Base-by-base conservation (phyloP, 2,797 vertebrate genomes). In the Sebastes minor region DNA sequence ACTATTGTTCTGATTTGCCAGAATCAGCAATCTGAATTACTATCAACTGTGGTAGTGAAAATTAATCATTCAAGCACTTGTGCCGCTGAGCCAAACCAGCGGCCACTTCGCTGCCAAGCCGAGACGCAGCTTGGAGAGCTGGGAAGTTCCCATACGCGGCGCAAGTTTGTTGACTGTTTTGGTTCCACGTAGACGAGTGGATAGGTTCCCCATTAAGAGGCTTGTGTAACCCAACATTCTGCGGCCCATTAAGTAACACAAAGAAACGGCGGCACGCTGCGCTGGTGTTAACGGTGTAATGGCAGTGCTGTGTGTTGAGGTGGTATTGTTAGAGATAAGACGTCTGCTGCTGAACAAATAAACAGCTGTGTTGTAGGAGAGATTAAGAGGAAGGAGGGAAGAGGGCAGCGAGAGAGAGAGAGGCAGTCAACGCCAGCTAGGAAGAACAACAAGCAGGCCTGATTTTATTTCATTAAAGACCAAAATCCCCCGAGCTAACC, bases 191-290 rank as follows among this genome's bases (percentile, higher is more conserved):
- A 89, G 76, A 82, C 67, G 33, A 79, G 53, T 20, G 87, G 86
- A 92, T 78, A 79, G 67, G 67, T 73, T 86, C 64, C 72, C 82
- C 80, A 69, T 78, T 82, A 76, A 88, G 60, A 63, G 28, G 72
- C 74, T 88, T 82, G 88, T 87, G 84, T 88, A 88, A 88, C 78
- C 77, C 76, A 82, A 84, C 86, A 85, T 91, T 87, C 84, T 90
- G 83, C 38, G 57, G 80, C 79, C 85, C 89, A 89, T 94, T 91
- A 85, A 86, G 78, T 86, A 89, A 83, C 76, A 90, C 82, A 91
- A 91, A 91, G 88, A 86, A 57, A 71, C 79, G 84, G 89, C 77
- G 9, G 83, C 78, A 86, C 3, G 52, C 85, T 14, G 57, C 20
- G 13, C 78, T 25, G 69, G 88, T 82, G 85, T 87, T 86, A 83